Percentiles rank a stretch among this genome's conserved stretches.
Conservation (phyloP, 2,797 vertebrate species). For the Galagoides demidoff region DNA sequence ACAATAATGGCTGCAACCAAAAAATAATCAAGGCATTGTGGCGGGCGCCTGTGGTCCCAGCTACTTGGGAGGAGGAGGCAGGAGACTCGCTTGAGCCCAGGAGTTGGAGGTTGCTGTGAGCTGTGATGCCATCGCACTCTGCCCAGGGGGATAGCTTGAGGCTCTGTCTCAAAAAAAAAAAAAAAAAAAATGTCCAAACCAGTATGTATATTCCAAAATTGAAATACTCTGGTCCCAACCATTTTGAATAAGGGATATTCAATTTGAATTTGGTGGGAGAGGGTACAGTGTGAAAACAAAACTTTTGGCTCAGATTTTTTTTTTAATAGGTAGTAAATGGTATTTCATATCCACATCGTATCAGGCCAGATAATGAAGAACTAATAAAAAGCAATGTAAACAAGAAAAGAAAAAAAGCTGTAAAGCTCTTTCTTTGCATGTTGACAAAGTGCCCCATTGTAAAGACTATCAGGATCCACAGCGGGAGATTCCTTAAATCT, state of each 20-base stretch:
- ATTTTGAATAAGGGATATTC: background rate
- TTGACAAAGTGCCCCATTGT: slow-evolving; percentile 8
- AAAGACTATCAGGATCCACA: background rate
- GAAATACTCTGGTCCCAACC: background rate
- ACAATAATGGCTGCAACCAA: too few relatives aligned
- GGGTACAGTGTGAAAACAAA: background rate
- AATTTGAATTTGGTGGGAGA: background rate
- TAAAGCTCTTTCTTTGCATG: slow-evolving; percentile 46
- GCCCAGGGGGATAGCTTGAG: too few relatives aligned
- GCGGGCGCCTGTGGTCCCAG: too few relatives aligned
- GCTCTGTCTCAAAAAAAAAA: too few relatives aligned
- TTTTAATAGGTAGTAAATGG: background rate
- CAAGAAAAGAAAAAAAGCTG: slow-evolving; percentile 32
- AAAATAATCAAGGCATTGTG: too few relatives aligned
- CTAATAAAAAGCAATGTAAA: background rate
- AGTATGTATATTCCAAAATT: background rate
- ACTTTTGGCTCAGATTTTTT: background rate
- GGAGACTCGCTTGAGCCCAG: too few relatives aligned
- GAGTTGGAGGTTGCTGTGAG: too few relatives aligned
- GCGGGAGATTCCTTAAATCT: slow-evolving; percentile 54
- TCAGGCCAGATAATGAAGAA: background rate
- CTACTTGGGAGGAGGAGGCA: too few relatives aligned
- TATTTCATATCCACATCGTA: background rate
- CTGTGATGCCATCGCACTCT: too few relatives aligned
- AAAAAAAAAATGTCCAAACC: background rate